Base-by-base conservation (phyloP, 2,888 invertebrate species). In the Phanerotoma sp. region DNA sequence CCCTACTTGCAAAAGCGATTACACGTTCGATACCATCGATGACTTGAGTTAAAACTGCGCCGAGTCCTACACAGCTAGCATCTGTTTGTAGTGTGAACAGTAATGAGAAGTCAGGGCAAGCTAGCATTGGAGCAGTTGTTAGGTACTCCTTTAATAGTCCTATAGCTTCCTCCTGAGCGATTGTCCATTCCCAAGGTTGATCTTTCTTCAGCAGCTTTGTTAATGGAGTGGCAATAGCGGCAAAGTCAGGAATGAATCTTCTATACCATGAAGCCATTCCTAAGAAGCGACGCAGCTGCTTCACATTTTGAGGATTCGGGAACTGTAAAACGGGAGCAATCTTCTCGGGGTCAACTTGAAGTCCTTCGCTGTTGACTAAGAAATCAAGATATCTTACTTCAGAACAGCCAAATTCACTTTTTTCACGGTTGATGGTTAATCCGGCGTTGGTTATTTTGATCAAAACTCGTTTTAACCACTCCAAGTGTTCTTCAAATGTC, bases 221-320 rank as follows among this genome's bases (percentile, higher is more conserved):
- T 5, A 69, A 56, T 0, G 64, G 65, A 10, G 57, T 58, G 1
- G 58, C 49, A 1, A 60, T 15, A 0, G 53, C 47, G 0, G 64
- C 54, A 40, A 63, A 63, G 22, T 67, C 54, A 0, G 53, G 55
- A 1, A 68, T 60, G 35, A 63, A 65, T 1, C 63, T 53, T 1
- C 66, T 48, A 41, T 68, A 72, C 64, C 67, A 71, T 0, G 61
- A 61, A 1, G 57, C 58, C 37, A 68, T 35, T 0, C 70, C 69
- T 1, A 71, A 18, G 37, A 70, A 72, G 6, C 61, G 35, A 2
- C 63, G 52, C 5, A 68, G 15, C 18, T 66, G 57, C n/a, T 20
- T 33, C 0, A 57, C 4, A 3, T 25, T 58, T 5, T 9, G 6
- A 3, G 58, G 59, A 3, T 22, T 35, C 1, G 59, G 61, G 22